These are phyloP conservation scores for Alentia gelatinosa DNA, from an alignment of 2,888 invertebrate genomes.

Conservation along the genomic window DNA sequence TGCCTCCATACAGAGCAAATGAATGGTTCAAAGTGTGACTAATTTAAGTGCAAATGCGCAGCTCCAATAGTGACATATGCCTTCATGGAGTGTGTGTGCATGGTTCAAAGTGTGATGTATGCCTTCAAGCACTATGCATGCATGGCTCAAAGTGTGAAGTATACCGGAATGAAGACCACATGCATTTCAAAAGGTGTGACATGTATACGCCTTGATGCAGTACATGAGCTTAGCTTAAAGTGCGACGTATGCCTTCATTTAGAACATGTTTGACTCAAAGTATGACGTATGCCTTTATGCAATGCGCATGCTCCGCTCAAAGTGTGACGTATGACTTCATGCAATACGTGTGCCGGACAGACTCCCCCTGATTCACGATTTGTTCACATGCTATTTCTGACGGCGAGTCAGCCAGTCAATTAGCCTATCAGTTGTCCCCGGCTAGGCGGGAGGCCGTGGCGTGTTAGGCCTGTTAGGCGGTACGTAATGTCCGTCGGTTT, in stretches of 20 bases:
- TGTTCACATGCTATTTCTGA: slow-evolving; percentile 29
- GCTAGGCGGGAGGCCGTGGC: not conserved
- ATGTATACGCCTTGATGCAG: no score
- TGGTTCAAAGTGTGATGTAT: no score
- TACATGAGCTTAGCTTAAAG: not conserved
- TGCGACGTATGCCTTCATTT: not conserved
- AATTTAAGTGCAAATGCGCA: no score
- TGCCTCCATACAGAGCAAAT: no score
- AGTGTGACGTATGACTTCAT: not conserved
- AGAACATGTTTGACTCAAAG: no score
- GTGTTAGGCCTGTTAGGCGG: not conserved
- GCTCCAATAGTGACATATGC: no score
- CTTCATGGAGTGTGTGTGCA: no score
- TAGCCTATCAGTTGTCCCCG: not conserved
- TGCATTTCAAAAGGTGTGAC: no score
- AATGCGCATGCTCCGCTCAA: not conserved
- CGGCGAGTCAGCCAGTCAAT: slow-evolving; percentile 18
- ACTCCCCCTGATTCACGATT: slow-evolving; percentile 32
- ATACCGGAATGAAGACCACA: no score
- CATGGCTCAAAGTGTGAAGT: no score
- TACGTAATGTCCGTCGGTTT: not conserved
- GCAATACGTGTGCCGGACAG: not conserved
- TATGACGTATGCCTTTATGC: not conserved
- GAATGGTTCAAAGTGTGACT: no score
- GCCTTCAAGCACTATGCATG: no score